A percentile compares a stretch with the other conserved stretches of the same genome.
Conservation (phyloP, 1,140 invertebrate genomes). For the Aradophagus sp. region DNA sequence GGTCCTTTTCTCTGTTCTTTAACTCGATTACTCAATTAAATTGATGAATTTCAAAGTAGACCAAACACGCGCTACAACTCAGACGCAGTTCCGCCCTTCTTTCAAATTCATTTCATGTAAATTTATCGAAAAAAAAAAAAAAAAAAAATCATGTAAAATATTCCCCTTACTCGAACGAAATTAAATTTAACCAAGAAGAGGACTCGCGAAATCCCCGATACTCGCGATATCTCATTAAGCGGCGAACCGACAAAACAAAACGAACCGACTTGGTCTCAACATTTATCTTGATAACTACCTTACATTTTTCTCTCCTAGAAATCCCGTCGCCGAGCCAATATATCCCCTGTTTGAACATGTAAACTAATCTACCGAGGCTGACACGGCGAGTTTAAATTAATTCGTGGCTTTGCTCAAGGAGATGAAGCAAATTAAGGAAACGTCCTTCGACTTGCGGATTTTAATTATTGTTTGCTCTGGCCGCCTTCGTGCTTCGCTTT, state of each 20-base stretch:
- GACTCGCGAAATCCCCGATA: conserved; percentile 25
- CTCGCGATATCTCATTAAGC: conserved; percentile 44
- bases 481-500: conserved; percentile 22
- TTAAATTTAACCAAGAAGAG: conserved; percentile 28
- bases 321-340: conserved; percentile 21
- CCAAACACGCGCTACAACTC: too few relatives aligned
- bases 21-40: too few relatives aligned
- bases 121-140: too few relatives aligned
- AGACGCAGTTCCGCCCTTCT: too few relatives aligned
- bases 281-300: conserved; percentile 55
- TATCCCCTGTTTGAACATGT: conserved; percentile 51
- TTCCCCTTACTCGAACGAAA: conserved; percentile 5
- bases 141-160: conserved; percentile 27
- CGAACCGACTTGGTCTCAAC: conserved; percentile 43
- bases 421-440: conserved; percentile 53
- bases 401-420: conserved; percentile 52
- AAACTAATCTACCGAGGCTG: conserved; percentile 53
- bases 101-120: conserved; percentile 13
- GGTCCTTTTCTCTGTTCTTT: too few relatives aligned
- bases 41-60: too few relatives aligned
- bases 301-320: conserved; percentile 40
- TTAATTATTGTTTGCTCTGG: conserved; percentile 54
- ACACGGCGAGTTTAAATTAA: conserved; percentile 53
- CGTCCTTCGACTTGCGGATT: conserved; percentile 41
- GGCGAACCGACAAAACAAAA: conserved; percentile 49